Evolutionary conservation across 2,888 invertebrate genomes (phyloP).

Genomic region (Drosophila affinis): DNA sequence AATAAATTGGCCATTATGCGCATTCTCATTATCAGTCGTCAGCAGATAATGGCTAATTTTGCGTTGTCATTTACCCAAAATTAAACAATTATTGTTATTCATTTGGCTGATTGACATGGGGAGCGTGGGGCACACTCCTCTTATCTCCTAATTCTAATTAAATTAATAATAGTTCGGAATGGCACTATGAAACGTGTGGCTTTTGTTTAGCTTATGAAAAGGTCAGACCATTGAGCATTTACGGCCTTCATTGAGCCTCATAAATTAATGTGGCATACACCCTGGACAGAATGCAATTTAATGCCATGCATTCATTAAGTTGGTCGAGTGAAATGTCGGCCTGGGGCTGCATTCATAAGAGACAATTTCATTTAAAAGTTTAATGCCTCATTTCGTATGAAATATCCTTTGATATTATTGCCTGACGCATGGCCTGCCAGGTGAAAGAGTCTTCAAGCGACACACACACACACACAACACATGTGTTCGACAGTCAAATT

Average conservation of each 20-base stretch:
- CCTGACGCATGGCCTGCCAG: constrained; percentile 18
- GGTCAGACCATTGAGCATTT: not conserved
- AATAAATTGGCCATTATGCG: constrained; percentile 35
- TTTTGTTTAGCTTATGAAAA: constrained; percentile 5
- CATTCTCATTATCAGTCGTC: constrained; percentile 22
- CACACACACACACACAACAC: too few species aligned
- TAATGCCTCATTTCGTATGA: constrained; percentile 9
- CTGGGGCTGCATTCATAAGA: not conserved
- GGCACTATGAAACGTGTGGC: not conserved
- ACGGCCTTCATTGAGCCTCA: constrained; percentile 1
- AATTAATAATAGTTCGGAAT: constrained; percentile 18
- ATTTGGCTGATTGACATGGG: not conserved
- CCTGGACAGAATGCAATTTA: not conserved
- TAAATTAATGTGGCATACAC: constrained; percentile 23
- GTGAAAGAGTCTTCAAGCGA: not conserved
- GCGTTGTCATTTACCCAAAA: constrained; percentile 11
- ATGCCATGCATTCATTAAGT: constrained; percentile 14
- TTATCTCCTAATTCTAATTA: not conserved
- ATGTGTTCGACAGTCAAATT: not conserved
- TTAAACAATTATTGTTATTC: constrained; percentile 19
- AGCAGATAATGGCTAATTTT: constrained; percentile 27
- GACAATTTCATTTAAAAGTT: constrained; percentile 19
- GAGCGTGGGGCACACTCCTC: too few species aligned
- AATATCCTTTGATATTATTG: constrained; percentile 14
- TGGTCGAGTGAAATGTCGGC: constrained; percentile 6